Conservation (phyloP, 1,140 invertebrate genomes). For the Aleiodes sp. region DNA sequence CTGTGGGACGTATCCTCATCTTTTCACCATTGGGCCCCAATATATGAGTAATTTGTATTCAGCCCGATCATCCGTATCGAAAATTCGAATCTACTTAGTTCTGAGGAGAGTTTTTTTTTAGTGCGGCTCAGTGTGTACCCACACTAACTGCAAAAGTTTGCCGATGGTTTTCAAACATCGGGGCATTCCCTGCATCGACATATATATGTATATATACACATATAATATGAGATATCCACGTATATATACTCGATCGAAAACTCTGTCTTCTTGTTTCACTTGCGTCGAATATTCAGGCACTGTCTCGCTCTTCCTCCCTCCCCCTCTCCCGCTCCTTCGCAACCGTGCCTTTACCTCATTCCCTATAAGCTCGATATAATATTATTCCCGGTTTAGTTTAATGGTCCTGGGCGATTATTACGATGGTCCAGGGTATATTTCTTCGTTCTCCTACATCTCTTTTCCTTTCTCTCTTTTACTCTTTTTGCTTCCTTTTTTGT, state of each 20-base stretch:
- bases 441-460: slow-evolving; percentile 30
- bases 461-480: slow-evolving; percentile 29
- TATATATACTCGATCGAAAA: slow-evolving; percentile 19
- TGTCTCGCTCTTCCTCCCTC: slow-evolving; percentile 28
- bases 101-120: slow-evolving; percentile 55
- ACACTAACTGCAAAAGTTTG: slow-evolving; percentile 6
- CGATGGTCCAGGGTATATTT: slow-evolving; percentile 40
- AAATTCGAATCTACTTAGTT: slow-evolving; percentile 69
- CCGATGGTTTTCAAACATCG: slow-evolving; percentile 39
- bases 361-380: slow-evolving; percentile 63
- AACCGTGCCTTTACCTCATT: slow-evolving; percentile 44
- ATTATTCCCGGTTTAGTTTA: slow-evolving; percentile 68
- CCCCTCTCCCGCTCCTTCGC: slow-evolving; percentile 35
- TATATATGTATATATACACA: slow-evolving; percentile 17
- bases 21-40: slow-evolving; percentile 43
- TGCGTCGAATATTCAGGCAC: slow-evolving; percentile 2
- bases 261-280: slow-evolving; percentile 25
- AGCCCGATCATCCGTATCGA: slow-evolving; percentile 68
- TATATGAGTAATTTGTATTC: slow-evolving; percentile 69
- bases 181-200: neutral
- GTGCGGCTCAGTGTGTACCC: slow-evolving; percentile 10
- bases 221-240: no score
- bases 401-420: slow-evolving; percentile 67
- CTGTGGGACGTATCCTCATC: slow-evolving; percentile 40
- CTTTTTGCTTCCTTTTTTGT: slow-evolving; percentile 32